Conservation (phyloP, 2,113 vertebrate species). For the Hypocryptadius cinnamomeus region DNA sequence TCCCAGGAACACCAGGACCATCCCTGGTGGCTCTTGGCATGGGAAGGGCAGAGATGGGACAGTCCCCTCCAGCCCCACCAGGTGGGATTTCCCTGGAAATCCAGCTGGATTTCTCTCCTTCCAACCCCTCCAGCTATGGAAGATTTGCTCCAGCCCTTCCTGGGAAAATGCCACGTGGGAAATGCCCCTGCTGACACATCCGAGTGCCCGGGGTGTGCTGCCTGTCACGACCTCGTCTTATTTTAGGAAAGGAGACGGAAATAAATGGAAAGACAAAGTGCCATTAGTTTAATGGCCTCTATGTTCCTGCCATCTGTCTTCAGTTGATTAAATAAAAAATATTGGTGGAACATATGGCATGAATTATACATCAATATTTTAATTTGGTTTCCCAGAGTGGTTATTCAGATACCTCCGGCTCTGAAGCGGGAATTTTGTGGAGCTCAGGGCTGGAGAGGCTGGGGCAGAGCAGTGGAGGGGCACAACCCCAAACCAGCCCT, state of each 20-base stretch:
- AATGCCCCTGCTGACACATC: not conserved
- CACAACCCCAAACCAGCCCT: not conserved
- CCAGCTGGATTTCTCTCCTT: not conserved
- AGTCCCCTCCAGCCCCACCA: too few species aligned
- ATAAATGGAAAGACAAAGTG: constrained; percentile 46
- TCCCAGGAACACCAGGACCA: not conserved
- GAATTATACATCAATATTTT: constrained; percentile 59
- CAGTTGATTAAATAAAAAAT: constrained; percentile 66
- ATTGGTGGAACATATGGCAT: constrained; percentile 54
- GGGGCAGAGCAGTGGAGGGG: not conserved
- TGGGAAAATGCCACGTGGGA: rapidly evolving
- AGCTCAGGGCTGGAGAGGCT: not conserved
- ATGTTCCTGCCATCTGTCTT: constrained; percentile 60
- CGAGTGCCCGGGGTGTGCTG: not conserved
- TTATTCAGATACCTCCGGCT: not conserved
- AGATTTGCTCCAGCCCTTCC: not conserved
- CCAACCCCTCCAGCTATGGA: not conserved
- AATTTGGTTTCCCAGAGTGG: constrained; percentile 12
- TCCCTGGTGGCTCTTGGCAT: rapidly evolving
- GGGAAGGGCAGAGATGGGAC: not conserved
- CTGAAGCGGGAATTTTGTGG: not conserved
- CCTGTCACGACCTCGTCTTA: not conserved
- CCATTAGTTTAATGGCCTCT: constrained; percentile 62
- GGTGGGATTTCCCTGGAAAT: not conserved
- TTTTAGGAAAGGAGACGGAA: constrained; percentile 11